Percentiles rank a stretch among this genome's conserved stretches.
Conservation (phyloP, 1,140 invertebrate genomes). For the Musca domestica region DNA sequence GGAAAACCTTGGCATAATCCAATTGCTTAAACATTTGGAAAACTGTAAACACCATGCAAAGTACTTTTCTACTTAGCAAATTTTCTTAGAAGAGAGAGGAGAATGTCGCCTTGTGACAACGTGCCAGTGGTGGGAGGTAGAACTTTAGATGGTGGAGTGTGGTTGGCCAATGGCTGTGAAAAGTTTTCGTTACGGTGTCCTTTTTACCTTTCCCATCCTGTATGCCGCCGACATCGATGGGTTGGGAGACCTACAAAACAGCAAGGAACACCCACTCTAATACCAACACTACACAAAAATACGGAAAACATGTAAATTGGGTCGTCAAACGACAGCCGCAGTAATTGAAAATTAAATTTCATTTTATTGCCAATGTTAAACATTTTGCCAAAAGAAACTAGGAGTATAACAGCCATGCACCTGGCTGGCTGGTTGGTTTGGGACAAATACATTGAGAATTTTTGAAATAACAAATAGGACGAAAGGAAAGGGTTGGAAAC, state of each 20-base stretch:
- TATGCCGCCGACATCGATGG: neutral
- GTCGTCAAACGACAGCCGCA: conserved; percentile 34
- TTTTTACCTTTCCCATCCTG: neutral
- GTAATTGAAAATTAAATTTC: conserved; percentile 52
- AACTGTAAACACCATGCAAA: conserved; percentile 5
- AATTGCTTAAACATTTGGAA: conserved; percentile 18
- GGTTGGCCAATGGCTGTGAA: neutral
- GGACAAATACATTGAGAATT: no score
- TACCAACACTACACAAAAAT: neutral
- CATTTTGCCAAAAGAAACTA: conserved; percentile 23
- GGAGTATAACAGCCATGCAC: no score
- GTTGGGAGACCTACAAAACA: neutral
- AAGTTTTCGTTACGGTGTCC: neutral
- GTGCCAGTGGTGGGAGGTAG: neutral
- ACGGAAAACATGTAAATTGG: conserved; percentile 16
- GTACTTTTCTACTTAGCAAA: neutral
- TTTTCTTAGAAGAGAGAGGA: neutral
- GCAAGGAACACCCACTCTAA: neutral
- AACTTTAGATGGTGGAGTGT: neutral
- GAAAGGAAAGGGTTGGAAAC: no score
- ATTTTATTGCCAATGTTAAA: conserved; percentile 49
- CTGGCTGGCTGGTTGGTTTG: no score
- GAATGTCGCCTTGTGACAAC: neutral
- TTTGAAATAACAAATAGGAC: no score
- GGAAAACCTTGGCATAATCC: conserved; percentile 17